Conservation (phyloP, 2,113 vertebrate species). For the Rhinopomastus cyanomelas region DNA sequence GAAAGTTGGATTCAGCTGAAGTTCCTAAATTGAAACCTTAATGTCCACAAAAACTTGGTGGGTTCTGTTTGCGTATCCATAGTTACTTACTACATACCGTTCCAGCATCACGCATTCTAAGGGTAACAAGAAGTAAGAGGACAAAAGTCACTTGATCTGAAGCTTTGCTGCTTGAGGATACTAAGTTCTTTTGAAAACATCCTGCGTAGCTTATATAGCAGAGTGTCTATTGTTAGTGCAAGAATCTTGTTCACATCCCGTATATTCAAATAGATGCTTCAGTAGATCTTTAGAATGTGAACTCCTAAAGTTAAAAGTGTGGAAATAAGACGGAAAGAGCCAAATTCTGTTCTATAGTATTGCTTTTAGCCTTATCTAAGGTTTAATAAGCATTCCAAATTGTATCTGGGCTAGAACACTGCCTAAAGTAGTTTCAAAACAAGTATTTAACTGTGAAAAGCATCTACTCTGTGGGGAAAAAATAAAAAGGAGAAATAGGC, state of each 20-base stretch:
- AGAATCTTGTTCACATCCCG: background rate
- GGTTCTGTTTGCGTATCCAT: constrained; percentile 4
- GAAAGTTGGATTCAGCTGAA: background rate
- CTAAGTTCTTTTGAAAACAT: background rate
- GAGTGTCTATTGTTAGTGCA: background rate
- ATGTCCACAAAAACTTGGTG: background rate
- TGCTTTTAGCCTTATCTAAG: background rate
- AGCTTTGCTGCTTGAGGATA: background rate
- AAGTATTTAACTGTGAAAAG: background rate
- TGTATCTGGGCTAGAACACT: background rate
- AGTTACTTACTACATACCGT: background rate
- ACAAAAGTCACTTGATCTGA: background rate
- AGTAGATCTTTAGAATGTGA: background rate
- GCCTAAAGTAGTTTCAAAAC: background rate
- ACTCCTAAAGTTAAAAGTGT: background rate
- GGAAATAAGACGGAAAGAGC: background rate
- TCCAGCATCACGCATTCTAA: background rate
- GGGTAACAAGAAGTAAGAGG: background rate
- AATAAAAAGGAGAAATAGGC: background rate
- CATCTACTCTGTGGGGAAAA: background rate
- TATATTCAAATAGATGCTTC: background rate
- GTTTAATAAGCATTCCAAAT: background rate
- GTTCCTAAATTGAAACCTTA: background rate
- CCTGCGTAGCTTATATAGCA: background rate
- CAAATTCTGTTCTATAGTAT: background rate